Base-by-base conservation (phyloP, 2,888 invertebrate genomes). In the Andricus curvator region DNA sequence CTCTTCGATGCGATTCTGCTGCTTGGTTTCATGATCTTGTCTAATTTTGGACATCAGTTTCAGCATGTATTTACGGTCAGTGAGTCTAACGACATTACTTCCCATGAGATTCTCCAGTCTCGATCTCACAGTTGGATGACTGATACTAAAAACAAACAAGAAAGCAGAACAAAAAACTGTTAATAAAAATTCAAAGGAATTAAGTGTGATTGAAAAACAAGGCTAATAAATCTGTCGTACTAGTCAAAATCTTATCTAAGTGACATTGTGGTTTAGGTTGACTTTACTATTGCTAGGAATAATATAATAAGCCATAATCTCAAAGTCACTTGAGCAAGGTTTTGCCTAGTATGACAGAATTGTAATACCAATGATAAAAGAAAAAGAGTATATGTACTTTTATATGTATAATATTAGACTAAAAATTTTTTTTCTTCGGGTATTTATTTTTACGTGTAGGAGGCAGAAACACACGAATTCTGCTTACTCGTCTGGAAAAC, bases 101-200 rank as follows among this genome's bases (percentile, higher is more conserved):
- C 96, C 96, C 96, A 96, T 96, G 83, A 96, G 94, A 92, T 94
- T 94, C 92, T 96, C 96, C 88, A 96, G 93, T 33, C 95, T 94
- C 70, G 95, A 94, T 80, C 95, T 94, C 81, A 95, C 95, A 89
- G 94, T 94, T 64, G 95, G 95, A 90, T 95, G 94, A 89, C 94
- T 93, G 93, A 96, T 95, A 91, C 95, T 96, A 91, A 51, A 91
- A 87, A 78, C 83, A 22, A 81, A 81, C 65, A 0, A n/a, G 11
- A 22, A 60, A 22, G 3, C 8, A 60, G 4, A 33, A 20, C 6
- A 25, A 20, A 66, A 20, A 66, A 37, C 20, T 33, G 4, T 5
- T 15, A 66, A n/a, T 9, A 37, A 41, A 37, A 4, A 37, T 20
- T 33, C 17, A 37, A 20, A 33, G 33, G 29, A 11, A 64, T 29